Conservation (phyloP, 2,888 invertebrate genomes). For the Idaea straminata region DNA sequence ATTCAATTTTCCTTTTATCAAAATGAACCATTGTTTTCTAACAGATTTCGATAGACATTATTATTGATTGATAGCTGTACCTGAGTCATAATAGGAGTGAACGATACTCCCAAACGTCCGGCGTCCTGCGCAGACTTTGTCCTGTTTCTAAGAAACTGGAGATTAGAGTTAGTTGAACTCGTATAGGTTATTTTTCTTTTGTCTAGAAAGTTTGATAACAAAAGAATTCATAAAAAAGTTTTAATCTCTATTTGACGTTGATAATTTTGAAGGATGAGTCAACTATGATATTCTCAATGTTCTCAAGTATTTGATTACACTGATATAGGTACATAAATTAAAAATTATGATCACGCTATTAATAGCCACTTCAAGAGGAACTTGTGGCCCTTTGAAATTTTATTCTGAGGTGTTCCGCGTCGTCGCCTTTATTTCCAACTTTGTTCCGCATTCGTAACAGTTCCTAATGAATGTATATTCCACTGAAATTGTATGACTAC, state of each 20-base stretch:
- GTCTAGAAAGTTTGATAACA: conserved; percentile 30
- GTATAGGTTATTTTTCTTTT: conserved; percentile 30
- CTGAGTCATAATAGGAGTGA: conserved; percentile 20
- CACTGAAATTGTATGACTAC: conserved; percentile 34
- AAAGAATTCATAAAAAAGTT: conserved; percentile 20
- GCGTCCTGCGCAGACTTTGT: conserved; percentile 13
- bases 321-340: conserved; percentile 5
- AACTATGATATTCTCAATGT: neutral
- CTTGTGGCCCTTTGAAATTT: conserved; percentile 43
- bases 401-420: conserved; percentile 44
- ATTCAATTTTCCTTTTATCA: conserved; percentile 40
- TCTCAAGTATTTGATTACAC: neutral
- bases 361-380: conserved; percentile 24
- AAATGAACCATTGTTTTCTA: conserved; percentile 44
- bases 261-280: conserved; percentile 17
- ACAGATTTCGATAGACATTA: conserved; percentile 30
- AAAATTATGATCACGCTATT: neutral
- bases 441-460: conserved; percentile 58
- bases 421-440: conserved; percentile 45
- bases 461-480: conserved; percentile 57
- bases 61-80: conserved; percentile 35
- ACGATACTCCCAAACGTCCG: conserved; percentile 11
- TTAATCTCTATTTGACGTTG: conserved; percentile 14
- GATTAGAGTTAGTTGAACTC: conserved; percentile 35
- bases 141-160: conserved; percentile 16